phyloP scores from a whole-genome alignment of 2,888 invertebrate genomes.

The Drepana falcataria region DNA sequence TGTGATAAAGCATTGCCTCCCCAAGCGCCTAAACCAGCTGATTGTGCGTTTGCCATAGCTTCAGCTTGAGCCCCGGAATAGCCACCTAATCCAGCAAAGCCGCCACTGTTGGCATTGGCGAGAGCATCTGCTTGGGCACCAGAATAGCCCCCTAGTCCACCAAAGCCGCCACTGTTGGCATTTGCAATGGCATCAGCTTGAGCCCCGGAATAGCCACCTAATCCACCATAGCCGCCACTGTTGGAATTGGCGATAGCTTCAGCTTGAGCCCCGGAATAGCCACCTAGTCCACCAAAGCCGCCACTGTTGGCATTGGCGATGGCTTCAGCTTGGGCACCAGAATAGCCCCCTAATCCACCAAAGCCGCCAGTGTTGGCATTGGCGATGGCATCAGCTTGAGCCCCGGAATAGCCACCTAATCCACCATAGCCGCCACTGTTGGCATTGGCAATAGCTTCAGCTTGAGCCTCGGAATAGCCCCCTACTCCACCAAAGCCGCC shows the following conservation, averaged over 20 bases:
- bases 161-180: constrained; percentile 11
- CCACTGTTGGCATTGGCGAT: constrained; percentile 4
- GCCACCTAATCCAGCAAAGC: constrained; percentile 3
- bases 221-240: constrained; percentile 2
- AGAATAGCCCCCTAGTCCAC: constrained; percentile 15
- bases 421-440: constrained; percentile 6
- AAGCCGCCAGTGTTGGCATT: constrained; percentile 5
- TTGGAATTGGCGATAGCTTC: constrained; percentile 3
- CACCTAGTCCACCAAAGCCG: constrained; percentile 9
- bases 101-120: constrained; percentile 9
- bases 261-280: constrained; percentile 4
- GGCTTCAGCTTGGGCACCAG: constrained; percentile 8
- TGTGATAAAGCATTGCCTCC: constrained; percentile 7
- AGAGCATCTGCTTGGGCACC: constrained; percentile 15
- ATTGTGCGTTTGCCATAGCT: constrained; percentile 8
- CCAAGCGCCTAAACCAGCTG: constrained; percentile 2
- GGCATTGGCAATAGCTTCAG: constrained; percentile 7
- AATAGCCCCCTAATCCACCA: constrained; percentile 3
- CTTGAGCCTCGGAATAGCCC: constrained; percentile 2
- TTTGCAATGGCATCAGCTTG: constrained; percentile 12
- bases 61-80: constrained; percentile 7
- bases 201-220: constrained; percentile 6
- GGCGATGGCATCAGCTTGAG: constrained; percentile 8
- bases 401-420: constrained; percentile 10
- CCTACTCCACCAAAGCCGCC: background rate